phyloP scores from a whole-genome alignment of 1,140 invertebrate genomes.

The Ylistrum balloti region DNA sequence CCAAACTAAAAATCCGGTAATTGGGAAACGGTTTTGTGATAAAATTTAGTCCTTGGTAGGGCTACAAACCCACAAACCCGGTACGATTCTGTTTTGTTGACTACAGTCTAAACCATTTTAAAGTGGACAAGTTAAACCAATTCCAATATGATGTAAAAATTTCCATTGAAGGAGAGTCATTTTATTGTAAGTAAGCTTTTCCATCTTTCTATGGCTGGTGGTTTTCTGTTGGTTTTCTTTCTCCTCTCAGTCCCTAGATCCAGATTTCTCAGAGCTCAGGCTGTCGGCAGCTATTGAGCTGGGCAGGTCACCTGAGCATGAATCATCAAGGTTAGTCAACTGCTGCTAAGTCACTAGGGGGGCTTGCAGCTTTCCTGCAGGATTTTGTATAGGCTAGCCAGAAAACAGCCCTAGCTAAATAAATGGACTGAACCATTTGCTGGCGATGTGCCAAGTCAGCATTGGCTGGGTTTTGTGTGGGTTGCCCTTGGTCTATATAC shows the following conservation, averaged over 20 bases:
- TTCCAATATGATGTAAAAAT: slow-evolving; percentile 28
- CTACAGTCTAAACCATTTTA: background rate
- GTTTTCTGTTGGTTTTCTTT: slow-evolving; percentile 21
- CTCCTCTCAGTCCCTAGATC: slow-evolving; percentile 18
- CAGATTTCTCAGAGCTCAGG: slow-evolving; percentile 31
- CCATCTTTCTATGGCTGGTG: background rate
- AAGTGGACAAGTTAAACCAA: background rate
- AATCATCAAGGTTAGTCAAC: slow-evolving; percentile 60
- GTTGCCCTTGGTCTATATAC: slow-evolving; percentile 58
- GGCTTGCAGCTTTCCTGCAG: slow-evolving; percentile 4
- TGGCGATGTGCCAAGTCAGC: slow-evolving; percentile 23
- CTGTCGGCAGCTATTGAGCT: slow-evolving; percentile 31
- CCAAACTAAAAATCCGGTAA: slow-evolving; percentile 34
- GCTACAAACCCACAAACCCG: slow-evolving; percentile 9
- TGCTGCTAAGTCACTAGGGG: slow-evolving; percentile 8
- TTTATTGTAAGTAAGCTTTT: slow-evolving; percentile 36
- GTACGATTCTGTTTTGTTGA: background rate
- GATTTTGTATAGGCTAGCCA: slow-evolving; percentile 27
- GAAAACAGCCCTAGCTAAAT: background rate
- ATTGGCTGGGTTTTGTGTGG: slow-evolving; percentile 21
- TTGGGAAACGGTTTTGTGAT: background rate
- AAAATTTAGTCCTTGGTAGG: background rate
- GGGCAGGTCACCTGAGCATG: slow-evolving; percentile 61
- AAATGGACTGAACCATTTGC: slow-evolving; percentile 14
- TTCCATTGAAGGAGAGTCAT: slow-evolving; percentile 38